Evolutionary conservation across 2,113 vertebrate species (phyloP), one percentile per base, ranked within the genome.

Genomic region (Catharus minimus): DNA sequence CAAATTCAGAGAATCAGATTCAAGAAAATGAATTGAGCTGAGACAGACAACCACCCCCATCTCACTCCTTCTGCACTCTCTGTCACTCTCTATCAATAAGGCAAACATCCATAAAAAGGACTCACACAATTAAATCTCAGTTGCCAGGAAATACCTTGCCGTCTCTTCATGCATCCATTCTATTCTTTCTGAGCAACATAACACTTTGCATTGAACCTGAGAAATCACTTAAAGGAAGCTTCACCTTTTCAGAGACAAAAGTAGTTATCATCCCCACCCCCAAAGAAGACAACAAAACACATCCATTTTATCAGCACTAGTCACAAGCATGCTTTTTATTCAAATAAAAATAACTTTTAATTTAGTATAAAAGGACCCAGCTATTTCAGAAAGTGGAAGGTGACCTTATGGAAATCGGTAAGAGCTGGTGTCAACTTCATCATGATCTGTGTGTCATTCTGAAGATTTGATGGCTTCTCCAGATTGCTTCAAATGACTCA

Each of bases 401-500:
- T 36, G n/a, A 27, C 53, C 33, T 36, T 58, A 32, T 58, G 76
- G 62, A 75, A 49, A 83, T 33, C 1, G 5, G 8, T 30, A 39
- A n/a, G 43, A 74, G 15, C 44, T 58, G 23, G 27, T 32, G 32
- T 10, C 18, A 69, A 20, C 21, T 62, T 72, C 27, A 14, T 0
- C 2, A 2, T 52, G 65, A 60, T 24, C 27, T 0, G 0, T 47
- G 30, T 86, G 28, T 50, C 24, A 14, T 61, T 36, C 0, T 3
- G n/a, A 43, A n/a, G 30, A 43, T 27, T 11, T 4, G 26, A 47
- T 32, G 23, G 5, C 65, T 60, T 87, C 65, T 65, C 23, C 38
- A 52, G 56, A 26, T 61, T 33, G 44, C 15, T 79, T 52, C 33
- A 33, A 69, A 56, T 41, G 68, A 71, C 33, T 27, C 64, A 74